Percentiles rank a stretch among this genome's conserved stretches.
Evolutionary conservation across 2,888 invertebrate genomes (phyloP).

Genomic region (Marronus borbonicus): DNA sequence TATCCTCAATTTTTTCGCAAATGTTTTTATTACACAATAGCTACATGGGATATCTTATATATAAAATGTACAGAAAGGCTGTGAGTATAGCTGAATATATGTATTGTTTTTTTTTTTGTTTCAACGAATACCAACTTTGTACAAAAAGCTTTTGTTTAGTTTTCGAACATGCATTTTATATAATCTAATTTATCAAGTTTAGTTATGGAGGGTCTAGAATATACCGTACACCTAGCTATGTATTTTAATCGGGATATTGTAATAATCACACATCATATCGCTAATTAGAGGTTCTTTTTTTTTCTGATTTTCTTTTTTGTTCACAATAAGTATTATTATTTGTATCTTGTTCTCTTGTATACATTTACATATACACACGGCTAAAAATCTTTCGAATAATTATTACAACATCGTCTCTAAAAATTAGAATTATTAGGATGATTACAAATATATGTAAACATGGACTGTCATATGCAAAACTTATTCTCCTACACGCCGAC

Average conservation of each 20-base stretch:
- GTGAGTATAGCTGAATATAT: constrained; percentile 58
- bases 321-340: constrained; percentile 42
- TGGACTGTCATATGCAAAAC: constrained; percentile 70
- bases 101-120: constrained; percentile 51
- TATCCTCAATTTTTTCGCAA: too few species aligned
- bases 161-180: constrained; percentile 68
- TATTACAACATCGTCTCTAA: constrained; percentile 59
- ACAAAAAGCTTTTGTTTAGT: constrained; percentile 69
- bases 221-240: constrained; percentile 70
- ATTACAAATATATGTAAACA: constrained; percentile 66
- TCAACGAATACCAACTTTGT: constrained; percentile 67
- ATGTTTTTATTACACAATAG: too few species aligned
- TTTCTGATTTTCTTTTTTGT: constrained; percentile 14
- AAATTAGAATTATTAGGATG: constrained; percentile 61
- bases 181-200: constrained; percentile 66
- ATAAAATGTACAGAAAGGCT: constrained; percentile 57
- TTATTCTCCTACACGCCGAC: constrained; percentile 59
- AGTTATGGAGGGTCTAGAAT: constrained; percentile 68
- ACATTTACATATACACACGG: constrained; percentile 33
- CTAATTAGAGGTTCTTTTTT: not conserved
- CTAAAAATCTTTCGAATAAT: constrained; percentile 47
- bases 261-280: constrained; percentile 50
- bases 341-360: constrained; percentile 20
- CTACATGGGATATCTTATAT: constrained; percentile 52
- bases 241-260: constrained; percentile 53